Conservation (phyloP, 2,113 vertebrate genomes). For the Dicrurus megarhynchus region DNA sequence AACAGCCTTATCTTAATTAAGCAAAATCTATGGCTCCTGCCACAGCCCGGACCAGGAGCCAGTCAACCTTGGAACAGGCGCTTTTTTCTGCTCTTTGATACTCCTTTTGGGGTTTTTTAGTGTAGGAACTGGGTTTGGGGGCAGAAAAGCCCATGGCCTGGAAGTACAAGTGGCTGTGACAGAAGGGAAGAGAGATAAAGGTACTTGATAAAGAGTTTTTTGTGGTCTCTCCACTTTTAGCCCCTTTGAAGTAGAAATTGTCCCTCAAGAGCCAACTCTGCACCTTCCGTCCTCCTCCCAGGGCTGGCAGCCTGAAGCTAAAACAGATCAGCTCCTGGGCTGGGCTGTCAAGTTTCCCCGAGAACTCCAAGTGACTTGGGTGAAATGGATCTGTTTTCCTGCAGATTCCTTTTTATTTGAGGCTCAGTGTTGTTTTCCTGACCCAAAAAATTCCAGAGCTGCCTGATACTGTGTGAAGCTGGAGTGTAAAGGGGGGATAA, state of each 20-base stretch:
- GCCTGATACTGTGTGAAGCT: neutral
- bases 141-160: neutral
- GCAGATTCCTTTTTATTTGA: neutral
- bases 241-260: neutral
- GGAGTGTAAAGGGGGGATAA: neutral
- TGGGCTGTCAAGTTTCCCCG: neutral
- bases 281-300: neutral
- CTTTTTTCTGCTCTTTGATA: neutral
- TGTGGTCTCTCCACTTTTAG: neutral
- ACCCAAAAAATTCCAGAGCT: neutral
- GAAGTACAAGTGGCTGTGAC: neutral
- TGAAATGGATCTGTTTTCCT: neutral
- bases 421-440: neutral
- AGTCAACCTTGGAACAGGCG: neutral
- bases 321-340: neutral
- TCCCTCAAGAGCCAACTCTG: neutral
- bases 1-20: slow-evolving; percentile 68
- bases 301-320: neutral
- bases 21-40: slow-evolving; percentile 59
- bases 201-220: neutral
- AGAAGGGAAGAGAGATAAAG: neutral
- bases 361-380: neutral
- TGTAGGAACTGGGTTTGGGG: neutral
- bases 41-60: neutral
- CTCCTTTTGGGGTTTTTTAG: neutral